These are phyloP conservation scores for Drosophila parthenogenetica DNA, from an alignment of 2,888 invertebrate genomes.

Conservation along the genomic window DNA sequence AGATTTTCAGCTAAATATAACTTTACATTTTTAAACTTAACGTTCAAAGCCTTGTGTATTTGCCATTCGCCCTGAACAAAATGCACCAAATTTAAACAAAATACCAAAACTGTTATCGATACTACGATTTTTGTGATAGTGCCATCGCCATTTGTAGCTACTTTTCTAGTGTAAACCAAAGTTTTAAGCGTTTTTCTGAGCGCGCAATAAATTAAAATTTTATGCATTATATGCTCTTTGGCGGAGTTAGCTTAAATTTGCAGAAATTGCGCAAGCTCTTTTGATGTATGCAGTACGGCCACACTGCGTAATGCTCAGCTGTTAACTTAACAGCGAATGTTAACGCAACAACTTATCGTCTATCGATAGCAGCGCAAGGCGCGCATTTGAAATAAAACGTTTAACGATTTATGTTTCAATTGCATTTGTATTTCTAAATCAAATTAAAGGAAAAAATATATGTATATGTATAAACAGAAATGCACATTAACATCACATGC, in stretches of 20 bases:
- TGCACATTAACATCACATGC: constrained; percentile 44
- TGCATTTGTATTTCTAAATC: constrained; percentile 55
- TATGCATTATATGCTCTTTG: neutral
- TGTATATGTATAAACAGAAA: constrained; percentile 30
- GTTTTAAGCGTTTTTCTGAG: neutral
- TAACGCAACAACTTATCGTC: neutral
- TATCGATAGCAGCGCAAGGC: neutral
- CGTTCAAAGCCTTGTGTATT: neutral
- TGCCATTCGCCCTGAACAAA: constrained; percentile 9
- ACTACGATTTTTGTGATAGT: neutral
- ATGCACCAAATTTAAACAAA: neutral
- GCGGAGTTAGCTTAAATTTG: no score
- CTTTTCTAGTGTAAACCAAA: neutral
- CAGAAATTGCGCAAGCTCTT: neutral
- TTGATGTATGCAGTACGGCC: neutral
- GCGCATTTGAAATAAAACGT: constrained; percentile 20
- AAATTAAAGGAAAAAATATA: constrained; percentile 19
- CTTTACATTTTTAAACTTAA: neutral
- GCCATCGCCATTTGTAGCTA: neutral
- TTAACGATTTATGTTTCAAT: constrained; percentile 24
- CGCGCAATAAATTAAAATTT: neutral
- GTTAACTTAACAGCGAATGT: constrained; percentile 13
- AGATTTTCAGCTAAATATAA: neutral
- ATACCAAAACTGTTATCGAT: constrained; percentile 18
- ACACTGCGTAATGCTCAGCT: neutral